Conservation (phyloP, 2,113 vertebrate species). For the Psittacula cyanocephala region DNA sequence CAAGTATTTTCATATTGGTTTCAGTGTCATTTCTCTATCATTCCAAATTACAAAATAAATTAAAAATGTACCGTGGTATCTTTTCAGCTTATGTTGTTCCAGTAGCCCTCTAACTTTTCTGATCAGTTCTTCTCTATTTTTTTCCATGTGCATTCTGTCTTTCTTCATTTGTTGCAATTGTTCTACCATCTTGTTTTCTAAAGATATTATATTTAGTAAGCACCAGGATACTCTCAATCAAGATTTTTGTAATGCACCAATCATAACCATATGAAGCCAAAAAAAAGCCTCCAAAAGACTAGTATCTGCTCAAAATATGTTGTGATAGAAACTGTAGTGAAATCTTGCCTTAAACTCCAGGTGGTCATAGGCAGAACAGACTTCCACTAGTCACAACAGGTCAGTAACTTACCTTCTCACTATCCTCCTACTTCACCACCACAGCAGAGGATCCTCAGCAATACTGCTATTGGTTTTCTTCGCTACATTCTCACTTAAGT, state of each 20-base stretch:
- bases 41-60: slow-evolving; percentile 8
- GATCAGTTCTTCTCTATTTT: slow-evolving; percentile 82
- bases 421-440: neutral
- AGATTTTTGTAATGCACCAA: neutral
- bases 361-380: neutral
- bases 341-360: neutral
- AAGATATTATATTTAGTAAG: slow-evolving; percentile 47
- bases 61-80: slow-evolving; percentile 78
- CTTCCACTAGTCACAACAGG: neutral
- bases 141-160: slow-evolving; percentile 83
- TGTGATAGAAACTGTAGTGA: neutral
- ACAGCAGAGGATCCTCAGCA: neutral
- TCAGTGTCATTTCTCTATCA: slow-evolving; percentile 9
- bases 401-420: neutral
- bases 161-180: slow-evolving; percentile 80
- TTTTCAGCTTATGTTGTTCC: slow-evolving; percentile 79
- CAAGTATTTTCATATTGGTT: neutral
- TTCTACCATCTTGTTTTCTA: slow-evolving; percentile 79
- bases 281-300: neutral
- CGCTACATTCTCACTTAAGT: neutral
- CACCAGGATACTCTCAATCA: neutral
- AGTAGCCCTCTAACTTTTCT: slow-evolving; percentile 82
- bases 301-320: neutral
- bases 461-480: neutral
- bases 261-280: neutral